Evolutionary conservation across 2,888 invertebrate genomes (phyloP).

Genomic region (Prosopocoilus inquinatus): DNA sequence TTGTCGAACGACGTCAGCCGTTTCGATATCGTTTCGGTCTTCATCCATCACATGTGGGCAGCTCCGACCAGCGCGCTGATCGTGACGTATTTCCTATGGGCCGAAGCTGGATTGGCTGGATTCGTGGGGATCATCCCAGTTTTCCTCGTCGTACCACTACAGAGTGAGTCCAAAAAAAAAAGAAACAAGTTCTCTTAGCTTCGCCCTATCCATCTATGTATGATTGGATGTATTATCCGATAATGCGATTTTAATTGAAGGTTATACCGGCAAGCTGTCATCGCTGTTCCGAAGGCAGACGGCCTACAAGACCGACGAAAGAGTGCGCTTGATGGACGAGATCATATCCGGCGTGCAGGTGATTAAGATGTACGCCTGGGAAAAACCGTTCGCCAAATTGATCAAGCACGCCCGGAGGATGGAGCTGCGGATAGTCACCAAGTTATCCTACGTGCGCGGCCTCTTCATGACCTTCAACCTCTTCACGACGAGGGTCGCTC

Average conservation of each 20-base stretch:
- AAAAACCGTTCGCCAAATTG: conserved; percentile 65
- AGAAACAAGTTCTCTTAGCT: no score
- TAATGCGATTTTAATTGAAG: background rate
- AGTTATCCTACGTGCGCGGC: conserved; percentile 63
- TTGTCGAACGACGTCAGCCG: conserved; percentile 92
- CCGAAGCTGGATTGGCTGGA: conserved; percentile 69
- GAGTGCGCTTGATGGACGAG: conserved; percentile 93
- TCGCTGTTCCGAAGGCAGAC: conserved; percentile 71
- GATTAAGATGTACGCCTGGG: conserved; percentile 75
- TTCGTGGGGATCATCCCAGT: conserved; percentile 78
- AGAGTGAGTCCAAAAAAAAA: conserved; percentile 58
- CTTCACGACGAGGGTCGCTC: conserved; percentile 77
- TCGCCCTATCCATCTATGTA: no score
- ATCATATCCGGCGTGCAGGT: conserved; percentile 90
- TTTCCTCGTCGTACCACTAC: conserved; percentile 77
- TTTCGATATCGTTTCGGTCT: conserved; percentile 82
- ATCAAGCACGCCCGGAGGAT: conserved; percentile 59
- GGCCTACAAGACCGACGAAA: conserved; percentile 82
- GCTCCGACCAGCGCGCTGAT: conserved; percentile 67
- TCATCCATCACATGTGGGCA: conserved; percentile 85
- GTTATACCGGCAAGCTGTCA: conserved; percentile 62
- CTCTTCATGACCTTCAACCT: conserved; percentile 73
- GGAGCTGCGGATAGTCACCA: conserved; percentile 58
- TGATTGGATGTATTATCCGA: background rate
- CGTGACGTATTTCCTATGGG: conserved; percentile 77